A percentile compares a stretch with the other conserved stretches of the same genome.
Conservation (phyloP, 1,140 invertebrate genomes). For the Xylocopa sonorina region DNA sequence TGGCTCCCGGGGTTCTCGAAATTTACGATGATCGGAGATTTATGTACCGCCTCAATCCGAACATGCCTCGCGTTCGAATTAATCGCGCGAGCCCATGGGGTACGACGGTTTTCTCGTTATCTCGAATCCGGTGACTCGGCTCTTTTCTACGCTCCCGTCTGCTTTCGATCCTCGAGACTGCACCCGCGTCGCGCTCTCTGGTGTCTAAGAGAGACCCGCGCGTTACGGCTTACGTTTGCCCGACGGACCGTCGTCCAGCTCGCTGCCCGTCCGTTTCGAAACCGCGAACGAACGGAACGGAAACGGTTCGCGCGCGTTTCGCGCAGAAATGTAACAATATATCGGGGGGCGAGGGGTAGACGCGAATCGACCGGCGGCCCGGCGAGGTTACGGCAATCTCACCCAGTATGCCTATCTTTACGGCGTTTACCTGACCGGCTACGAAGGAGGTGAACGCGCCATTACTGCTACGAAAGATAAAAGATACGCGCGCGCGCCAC, state of each 20-base stretch:
- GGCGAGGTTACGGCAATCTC: constrained; percentile 59
- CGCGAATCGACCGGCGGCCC: too few species aligned
- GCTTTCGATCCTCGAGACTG: background rate
- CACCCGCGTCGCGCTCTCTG: too few species aligned
- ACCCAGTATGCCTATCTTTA: constrained; percentile 66
- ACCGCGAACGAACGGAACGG: constrained; percentile 26
- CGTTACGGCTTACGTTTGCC: too few species aligned
- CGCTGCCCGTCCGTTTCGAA: too few species aligned
- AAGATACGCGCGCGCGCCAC: constrained; percentile 72
- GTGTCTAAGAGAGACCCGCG: too few species aligned
- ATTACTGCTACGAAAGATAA: constrained; percentile 75
- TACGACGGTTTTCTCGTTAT: constrained; percentile 26
- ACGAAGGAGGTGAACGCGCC: constrained; percentile 68
- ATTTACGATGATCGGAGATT: constrained; percentile 51
- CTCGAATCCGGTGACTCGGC: background rate
- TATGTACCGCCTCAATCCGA: constrained; percentile 32
- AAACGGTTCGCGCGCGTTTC: too few species aligned
- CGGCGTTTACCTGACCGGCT: constrained; percentile 60
- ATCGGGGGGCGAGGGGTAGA: too few species aligned
- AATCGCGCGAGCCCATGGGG: constrained; percentile 9
- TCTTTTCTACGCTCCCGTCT: too few species aligned
- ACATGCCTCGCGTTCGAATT: constrained; percentile 37
- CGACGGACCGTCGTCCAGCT: too few species aligned
- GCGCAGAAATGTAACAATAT: too few species aligned
- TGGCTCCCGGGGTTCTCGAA: background rate